Conservation (phyloP, 2,113 vertebrate species). For the Takifugu flavidus region DNA sequence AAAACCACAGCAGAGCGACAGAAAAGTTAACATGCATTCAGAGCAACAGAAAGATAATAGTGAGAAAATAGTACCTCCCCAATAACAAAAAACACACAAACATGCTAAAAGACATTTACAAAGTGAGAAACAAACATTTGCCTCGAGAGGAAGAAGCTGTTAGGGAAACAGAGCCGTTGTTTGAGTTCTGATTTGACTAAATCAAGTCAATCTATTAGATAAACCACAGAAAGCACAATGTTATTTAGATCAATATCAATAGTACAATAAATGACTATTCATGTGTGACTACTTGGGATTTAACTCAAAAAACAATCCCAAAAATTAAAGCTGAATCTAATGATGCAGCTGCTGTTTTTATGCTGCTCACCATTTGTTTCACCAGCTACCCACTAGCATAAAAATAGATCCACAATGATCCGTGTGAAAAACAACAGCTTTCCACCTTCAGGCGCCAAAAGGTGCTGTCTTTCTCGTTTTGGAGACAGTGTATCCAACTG, state of each 20-base stretch:
- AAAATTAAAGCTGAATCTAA: no score
- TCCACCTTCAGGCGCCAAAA: not conserved
- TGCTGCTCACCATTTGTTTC: not conserved
- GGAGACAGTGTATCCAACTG: not conserved
- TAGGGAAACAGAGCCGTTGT: constrained; percentile 5
- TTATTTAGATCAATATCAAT: not conserved
- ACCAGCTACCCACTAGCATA: not conserved
- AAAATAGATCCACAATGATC: not conserved
- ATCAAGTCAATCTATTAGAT: not conserved
- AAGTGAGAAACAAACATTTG: constrained; percentile 41
- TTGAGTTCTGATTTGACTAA: not conserved
- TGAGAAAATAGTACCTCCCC: constrained; percentile 47
- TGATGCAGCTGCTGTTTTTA: not conserved
- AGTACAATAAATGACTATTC: not conserved
- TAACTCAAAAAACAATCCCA: not conserved
- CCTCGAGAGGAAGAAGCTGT: constrained; percentile 29
- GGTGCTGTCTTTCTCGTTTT: not conserved
- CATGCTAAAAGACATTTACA: constrained; percentile 82
- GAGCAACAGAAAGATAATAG: constrained; percentile 62
- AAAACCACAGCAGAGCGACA: constrained; percentile 57
- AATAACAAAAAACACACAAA: constrained; percentile 27
- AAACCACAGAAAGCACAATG: not conserved
- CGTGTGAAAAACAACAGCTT: not conserved
- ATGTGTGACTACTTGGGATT: not conserved
- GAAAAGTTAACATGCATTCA: constrained; percentile 81